phyloP scores from a whole-genome alignment of 2,797 vertebrate genomes.

The Pachyuromys duprasi region DNA sequence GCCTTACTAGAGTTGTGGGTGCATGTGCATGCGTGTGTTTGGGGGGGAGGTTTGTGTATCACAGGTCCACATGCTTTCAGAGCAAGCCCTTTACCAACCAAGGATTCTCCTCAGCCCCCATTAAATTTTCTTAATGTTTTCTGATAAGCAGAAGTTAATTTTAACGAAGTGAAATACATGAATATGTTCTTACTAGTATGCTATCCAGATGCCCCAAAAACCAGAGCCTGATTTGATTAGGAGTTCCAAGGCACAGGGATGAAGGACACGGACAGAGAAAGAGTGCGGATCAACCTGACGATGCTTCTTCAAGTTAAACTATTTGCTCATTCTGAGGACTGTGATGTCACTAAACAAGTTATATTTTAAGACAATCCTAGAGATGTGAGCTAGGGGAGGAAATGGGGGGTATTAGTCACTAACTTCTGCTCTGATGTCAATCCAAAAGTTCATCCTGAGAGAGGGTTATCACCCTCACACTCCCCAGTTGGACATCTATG shows the following conservation, averaged over 20 bases:
- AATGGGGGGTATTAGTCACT: background rate
- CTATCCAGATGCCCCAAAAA: background rate
- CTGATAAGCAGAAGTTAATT: slow-evolving; percentile 33
- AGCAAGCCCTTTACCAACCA: background rate
- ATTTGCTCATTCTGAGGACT: background rate
- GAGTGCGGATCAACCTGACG: background rate
- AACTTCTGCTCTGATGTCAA: background rate
- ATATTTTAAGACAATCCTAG: background rate
- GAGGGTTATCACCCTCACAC: background rate
- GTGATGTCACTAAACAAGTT: background rate
- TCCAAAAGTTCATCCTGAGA: background rate
- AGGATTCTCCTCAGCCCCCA: too few relatives aligned
- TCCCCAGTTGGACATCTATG: background rate
- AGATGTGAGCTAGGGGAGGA: background rate
- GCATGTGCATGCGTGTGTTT: background rate
- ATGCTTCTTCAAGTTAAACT: background rate
- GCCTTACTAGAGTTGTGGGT: background rate
- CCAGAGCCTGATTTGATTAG: background rate
- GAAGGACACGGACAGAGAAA: background rate
- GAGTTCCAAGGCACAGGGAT: background rate
- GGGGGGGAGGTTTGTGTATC: background rate
- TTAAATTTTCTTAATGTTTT: background rate
- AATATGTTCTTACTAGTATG: background rate
- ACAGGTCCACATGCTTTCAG: background rate
- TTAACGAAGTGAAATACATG: slow-evolving; percentile 4